Percentiles rank a stretch among this genome's conserved stretches.
These are phyloP conservation scores for Colius striatus DNA, from an alignment of 2,113 vertebrate genomes.

Conservation along the genomic window DNA sequence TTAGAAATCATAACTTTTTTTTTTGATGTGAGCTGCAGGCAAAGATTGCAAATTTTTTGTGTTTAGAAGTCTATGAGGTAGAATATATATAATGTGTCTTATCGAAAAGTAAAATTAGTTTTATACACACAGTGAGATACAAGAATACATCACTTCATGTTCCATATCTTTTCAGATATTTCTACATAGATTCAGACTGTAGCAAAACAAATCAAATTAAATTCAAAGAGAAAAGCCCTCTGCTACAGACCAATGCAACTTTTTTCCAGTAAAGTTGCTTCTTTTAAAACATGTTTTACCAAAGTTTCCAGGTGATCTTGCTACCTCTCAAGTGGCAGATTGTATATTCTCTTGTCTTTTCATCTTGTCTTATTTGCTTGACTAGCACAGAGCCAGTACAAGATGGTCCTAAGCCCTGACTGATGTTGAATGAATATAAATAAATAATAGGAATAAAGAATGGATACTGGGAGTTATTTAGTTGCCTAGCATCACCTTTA, in stretches of 20 bases:
- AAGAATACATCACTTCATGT: not conserved
- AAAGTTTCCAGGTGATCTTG: not conserved
- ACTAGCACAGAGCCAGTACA: not conserved
- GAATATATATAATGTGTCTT: not conserved
- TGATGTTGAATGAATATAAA: not conserved
- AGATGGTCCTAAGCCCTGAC: not conserved
- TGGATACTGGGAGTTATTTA: not conserved
- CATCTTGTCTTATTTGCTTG: not conserved
- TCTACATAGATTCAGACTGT: not conserved
- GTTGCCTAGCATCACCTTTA: not conserved
- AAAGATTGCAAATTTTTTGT: not conserved
- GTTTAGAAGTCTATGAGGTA: not conserved
- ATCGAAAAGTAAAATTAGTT: not conserved
- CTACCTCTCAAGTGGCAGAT: not conserved
- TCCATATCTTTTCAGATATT: not conserved
- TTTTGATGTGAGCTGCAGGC: not conserved
- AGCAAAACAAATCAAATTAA: not conserved
- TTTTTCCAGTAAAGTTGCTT: not conserved
- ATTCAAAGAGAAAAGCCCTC: not conserved
- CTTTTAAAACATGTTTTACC: not conserved
- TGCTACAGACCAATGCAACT: not conserved
- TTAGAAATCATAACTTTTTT: not conserved
- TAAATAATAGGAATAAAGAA: not conserved
- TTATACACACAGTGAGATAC: not conserved
- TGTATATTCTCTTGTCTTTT: not conserved